Conservation (phyloP, 2,797 vertebrate genomes). For the Adelosebastes latens region DNA sequence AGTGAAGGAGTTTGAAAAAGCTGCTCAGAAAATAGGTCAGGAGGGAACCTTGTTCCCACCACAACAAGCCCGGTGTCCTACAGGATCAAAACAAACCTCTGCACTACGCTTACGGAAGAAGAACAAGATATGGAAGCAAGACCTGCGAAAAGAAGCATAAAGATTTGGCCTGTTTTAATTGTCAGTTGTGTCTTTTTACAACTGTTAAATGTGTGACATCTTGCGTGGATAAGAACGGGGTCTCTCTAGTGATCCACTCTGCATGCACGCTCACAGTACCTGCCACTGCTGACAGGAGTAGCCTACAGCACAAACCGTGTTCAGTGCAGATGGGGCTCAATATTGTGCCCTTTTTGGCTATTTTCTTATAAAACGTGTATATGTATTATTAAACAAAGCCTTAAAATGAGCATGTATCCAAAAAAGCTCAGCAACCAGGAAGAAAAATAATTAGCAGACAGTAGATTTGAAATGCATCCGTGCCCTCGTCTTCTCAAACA, state of each 20-base stretch:
- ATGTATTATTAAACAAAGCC: neutral
- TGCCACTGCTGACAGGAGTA: neutral
- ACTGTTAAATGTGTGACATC: neutral
- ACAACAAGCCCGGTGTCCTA: slow-evolving; percentile 48
- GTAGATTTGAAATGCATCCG: slow-evolving; percentile 12
- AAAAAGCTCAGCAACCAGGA: neutral
- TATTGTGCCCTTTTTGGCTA: neutral
- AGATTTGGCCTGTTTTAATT: slow-evolving; percentile 4
- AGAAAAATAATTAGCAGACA: neutral
- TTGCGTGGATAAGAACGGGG: neutral
- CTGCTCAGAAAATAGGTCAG: slow-evolving; percentile 64
- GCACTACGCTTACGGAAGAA: slow-evolving; percentile 12
- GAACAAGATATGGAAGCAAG: neutral
- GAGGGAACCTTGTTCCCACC: slow-evolving; percentile 45
- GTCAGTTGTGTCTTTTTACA: neutral
- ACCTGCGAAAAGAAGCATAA: neutral
- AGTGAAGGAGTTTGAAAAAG: slow-evolving; percentile 50
- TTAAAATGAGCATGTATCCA: neutral
- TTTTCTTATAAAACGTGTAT: neutral
- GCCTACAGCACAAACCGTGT: neutral
- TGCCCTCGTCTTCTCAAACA: slow-evolving; percentile 19
- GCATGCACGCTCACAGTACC: neutral
- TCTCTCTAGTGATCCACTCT: neutral
- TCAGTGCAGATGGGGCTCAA: neutral
- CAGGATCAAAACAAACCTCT: slow-evolving; percentile 45